A percentile compares a stretch with the other conserved stretches of the same genome.
Conservation (phyloP, 2,113 vertebrate genomes). For the Mystacornis crossleyi region DNA sequence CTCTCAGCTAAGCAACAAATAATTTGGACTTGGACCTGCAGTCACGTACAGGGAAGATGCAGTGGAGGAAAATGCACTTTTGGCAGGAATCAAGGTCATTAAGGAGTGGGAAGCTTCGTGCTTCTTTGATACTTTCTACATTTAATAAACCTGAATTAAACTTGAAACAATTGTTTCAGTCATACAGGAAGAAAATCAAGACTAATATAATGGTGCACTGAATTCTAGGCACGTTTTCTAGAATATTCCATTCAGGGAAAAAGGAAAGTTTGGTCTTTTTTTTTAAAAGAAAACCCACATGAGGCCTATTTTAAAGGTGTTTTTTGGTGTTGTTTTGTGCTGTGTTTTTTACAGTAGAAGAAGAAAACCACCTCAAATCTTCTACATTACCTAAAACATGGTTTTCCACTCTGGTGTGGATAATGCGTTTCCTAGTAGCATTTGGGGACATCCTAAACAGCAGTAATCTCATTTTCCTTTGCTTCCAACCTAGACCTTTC, state of each 20-base stretch:
- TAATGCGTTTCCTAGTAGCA: neutral
- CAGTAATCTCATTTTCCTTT: neutral
- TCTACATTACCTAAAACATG: neutral
- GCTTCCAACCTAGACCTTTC: neutral
- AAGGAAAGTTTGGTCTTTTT: neutral
- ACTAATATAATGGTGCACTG: neutral
- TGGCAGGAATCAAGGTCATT: slow-evolving; percentile 20
- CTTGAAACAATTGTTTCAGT: slow-evolving; percentile 6
- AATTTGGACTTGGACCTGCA: slow-evolving; percentile 24
- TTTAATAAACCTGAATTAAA: slow-evolving; percentile 35
- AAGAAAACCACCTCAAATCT: neutral
- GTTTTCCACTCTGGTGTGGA: neutral
- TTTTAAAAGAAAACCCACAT: neutral
- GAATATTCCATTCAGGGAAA: neutral
- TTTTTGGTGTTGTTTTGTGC: neutral
- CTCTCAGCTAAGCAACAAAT: slow-evolving; percentile 29
- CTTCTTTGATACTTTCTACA: neutral
- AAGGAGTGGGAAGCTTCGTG: neutral
- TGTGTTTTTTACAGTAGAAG: neutral
- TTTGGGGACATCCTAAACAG: neutral
- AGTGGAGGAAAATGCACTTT: neutral
- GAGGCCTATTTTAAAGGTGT: neutral
- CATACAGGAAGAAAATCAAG: neutral
- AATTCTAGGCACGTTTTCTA: neutral
- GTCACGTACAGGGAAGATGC: neutral